Evolutionary conservation across 2,797 vertebrate genomes (phyloP).

Genomic region (Sebastes cheni): DNA sequence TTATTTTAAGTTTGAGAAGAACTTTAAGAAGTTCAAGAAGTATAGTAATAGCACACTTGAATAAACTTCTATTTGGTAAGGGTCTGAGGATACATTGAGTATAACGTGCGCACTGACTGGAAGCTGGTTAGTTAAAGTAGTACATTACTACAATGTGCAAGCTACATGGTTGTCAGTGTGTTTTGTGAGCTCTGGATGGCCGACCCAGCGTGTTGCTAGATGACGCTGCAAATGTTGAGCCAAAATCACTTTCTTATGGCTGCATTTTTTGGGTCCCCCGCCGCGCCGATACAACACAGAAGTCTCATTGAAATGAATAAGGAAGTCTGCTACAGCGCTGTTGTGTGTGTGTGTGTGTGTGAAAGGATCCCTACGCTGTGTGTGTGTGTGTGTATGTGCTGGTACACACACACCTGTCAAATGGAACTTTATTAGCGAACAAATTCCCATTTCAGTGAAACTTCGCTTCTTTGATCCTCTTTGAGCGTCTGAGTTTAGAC

Average conservation of each 20-base stretch:
- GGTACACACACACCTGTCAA: neutral
- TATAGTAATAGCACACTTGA: too few relatives aligned
- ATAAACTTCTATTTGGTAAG: too few relatives aligned
- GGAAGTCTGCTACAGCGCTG: neutral
- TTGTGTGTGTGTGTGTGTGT: neutral
- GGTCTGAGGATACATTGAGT: too few relatives aligned
- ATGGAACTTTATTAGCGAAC: neutral
- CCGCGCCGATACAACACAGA: accelerated
- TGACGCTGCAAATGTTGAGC: neutral
- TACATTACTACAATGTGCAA: too few relatives aligned
- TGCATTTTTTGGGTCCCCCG: neutral
- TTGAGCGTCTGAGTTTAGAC: conserved; percentile 12
- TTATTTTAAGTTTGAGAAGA: too few relatives aligned
- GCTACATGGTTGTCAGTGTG: neutral
- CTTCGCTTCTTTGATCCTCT: conserved; percentile 15
- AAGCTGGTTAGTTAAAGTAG: neutral
- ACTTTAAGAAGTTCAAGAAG: too few relatives aligned
- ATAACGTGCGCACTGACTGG: neutral
- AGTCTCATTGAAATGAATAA: neutral
- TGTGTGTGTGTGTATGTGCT: neutral
- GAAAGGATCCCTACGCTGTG: neutral
- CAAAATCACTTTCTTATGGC: neutral
- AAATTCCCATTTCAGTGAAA: conserved; percentile 28
- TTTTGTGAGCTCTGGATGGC: neutral
- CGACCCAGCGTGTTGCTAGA: neutral